phyloP scores from a whole-genome alignment of 35 echinoderm and acorn worm species.

The Eucidaris tribuloides region DNA sequence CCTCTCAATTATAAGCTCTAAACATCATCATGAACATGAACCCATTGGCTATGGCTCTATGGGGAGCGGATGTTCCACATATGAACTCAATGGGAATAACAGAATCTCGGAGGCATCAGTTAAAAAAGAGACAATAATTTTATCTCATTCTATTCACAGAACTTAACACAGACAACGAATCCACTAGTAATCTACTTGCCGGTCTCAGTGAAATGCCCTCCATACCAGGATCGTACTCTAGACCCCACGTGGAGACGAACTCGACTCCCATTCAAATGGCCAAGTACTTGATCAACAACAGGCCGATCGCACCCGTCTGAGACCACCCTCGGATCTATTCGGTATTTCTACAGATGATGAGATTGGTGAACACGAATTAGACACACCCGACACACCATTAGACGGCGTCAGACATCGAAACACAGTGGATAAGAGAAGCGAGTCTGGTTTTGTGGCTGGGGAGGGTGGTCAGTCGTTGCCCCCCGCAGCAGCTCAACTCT shows the following conservation, averaged over 20 bases:
- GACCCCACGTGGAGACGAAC: slow-evolving; percentile 57
- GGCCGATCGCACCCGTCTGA: background rate
- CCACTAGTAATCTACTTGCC: slow-evolving; percentile 9
- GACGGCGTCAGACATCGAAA: background rate
- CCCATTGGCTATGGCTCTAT: too few relatives aligned
- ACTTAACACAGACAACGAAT: slow-evolving; percentile 43
- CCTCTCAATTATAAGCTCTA: too few relatives aligned
- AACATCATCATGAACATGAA: too few relatives aligned
- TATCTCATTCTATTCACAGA: too few relatives aligned
- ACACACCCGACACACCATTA: slow-evolving; percentile 9
- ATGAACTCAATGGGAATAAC: too few relatives aligned
- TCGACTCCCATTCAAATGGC: slow-evolving; percentile 28
- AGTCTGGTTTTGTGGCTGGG: background rate
- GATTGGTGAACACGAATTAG: slow-evolving; percentile 31
- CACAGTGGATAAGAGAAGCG: background rate
- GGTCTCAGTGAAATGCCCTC: slow-evolving; percentile 49
- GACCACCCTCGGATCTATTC: background rate
- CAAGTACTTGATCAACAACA: background rate
- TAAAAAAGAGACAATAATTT: too few relatives aligned
- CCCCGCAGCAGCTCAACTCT: slow-evolving; percentile 58
- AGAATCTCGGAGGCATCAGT: too few relatives aligned
- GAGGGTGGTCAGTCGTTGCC: slow-evolving; percentile 3
- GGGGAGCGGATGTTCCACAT: too few relatives aligned
- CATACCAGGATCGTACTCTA: slow-evolving; percentile 33
- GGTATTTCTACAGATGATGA: slow-evolving; percentile 32